A percentile compares a stretch with the other conserved stretches of the same genome.
Conservation (phyloP, 2,113 vertebrate species). For the Pelmatolapia mariae region DNA sequence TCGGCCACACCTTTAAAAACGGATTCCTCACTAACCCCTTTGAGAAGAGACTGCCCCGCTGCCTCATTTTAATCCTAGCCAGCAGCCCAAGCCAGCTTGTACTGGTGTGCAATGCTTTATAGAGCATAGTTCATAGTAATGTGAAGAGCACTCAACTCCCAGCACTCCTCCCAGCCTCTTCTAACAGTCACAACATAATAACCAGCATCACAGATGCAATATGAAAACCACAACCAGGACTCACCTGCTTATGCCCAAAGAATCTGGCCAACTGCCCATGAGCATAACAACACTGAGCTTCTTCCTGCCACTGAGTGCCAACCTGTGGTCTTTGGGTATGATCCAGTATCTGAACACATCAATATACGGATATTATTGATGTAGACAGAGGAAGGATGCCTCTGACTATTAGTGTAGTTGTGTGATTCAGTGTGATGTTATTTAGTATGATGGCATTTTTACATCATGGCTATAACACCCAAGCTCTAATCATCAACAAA, state of each 20-base stretch:
- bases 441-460: not conserved
- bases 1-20: not conserved
- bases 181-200: conserved; percentile 28
- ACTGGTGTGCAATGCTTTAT: conserved; percentile 15
- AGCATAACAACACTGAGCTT: conserved; percentile 6
- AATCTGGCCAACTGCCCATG: conserved; percentile 22
- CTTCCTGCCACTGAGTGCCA: conserved; percentile 12
- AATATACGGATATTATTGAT: not conserved
- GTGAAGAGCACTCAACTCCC: conserved; percentile 23
- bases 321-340: not conserved
- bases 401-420: not conserved
- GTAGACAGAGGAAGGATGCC: not conserved
- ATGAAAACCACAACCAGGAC: conserved; percentile 46
- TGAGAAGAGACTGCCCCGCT: not conserved
- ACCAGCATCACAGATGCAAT: conserved; percentile 21
- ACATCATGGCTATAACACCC: not conserved
- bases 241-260: conserved; percentile 38
- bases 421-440: conserved; percentile 33
- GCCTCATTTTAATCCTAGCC: not conserved
- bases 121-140: not conserved
- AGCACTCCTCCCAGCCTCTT: conserved; percentile 28
- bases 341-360: not conserved
- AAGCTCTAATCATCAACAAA: conserved; percentile 33
- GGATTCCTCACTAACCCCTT: not conserved
- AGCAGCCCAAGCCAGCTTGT: not conserved